Evolutionary conservation across 2,888 invertebrate species (phyloP), one percentile per base, ranked within the genome.

Genomic region (Branchinecta sandiegonensis): DNA sequence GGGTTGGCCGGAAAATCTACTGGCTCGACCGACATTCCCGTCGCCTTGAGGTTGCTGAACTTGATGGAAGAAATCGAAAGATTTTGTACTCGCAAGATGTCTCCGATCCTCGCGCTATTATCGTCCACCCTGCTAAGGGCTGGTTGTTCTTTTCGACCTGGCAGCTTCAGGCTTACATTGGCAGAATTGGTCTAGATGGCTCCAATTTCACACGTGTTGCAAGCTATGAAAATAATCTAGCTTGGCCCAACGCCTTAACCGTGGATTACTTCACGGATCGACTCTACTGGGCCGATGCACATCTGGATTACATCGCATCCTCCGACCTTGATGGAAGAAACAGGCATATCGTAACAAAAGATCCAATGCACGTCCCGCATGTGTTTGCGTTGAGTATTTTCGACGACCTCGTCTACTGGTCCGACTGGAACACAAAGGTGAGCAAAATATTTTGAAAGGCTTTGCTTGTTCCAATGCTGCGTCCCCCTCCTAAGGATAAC

Each of bases 211-310:
- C 89, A 0, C 83, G 88, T 68, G 90, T 97, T 72, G 80, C 96
- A 14, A 90, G 88, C 37, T 91, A 92, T 86, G 90, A 93, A 75
- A 86, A 94, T 73, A 94, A 94, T 75, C 88, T 97, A 67, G 95
- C 95, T 0, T 99, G 99, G 99, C 97, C 97, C 0, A 99, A 99
- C 77, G 97, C 96, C 1, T 78, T 99, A 14, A 92, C 97, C 0
- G 87, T 99, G 70, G 97, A 99, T 76, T 96, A 93, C 77, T 92
- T 95, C 77, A 92, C 95, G 0, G 92, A 96, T 74, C 84, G 90
- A 74, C 85, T 99, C 65, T 97, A 92, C 80, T 99, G 92, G 89
- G 97, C 96, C 0, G 99, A 99, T 77, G 97, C 97, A 73, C 96
- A 96, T 79, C 83, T 97, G 73, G 95, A 99, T 77, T 96, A 96